Evolutionary conservation across 1,140 invertebrate species (phyloP), one percentile per base, ranked within the genome.

Genomic region (Pseudachorutes palmiensis): DNA sequence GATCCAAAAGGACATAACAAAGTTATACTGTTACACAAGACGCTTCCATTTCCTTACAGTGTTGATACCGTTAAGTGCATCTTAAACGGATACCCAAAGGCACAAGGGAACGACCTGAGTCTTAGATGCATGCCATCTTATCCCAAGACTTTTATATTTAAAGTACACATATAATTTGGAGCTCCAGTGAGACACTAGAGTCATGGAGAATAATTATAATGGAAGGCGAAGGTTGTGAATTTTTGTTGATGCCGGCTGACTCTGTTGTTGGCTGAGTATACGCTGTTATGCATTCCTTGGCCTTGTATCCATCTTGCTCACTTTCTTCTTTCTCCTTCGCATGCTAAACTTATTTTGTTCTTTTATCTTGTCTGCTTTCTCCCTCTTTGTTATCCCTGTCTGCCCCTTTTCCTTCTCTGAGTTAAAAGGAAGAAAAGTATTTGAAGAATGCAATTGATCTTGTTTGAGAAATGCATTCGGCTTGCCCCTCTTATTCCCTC

Each of bases 401-500:
- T 66, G 2, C 28, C 33, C 33, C 55, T 59, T 65, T 65, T 65
- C 63, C 28, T 49, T 29, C 33, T 41, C 63, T 51, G 2, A 64
- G 55, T 30, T 49, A 22, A 31, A n/a, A 33, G 5, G 5, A 33
- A 45, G 58, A 28, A 63, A 70, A 70, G 2, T 62, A 70, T 70
- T 33, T 63, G 61, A 67, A 62, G 69, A 70, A 70, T 70, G 69
- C 69, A 70, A 67, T 70, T 67, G 65, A 70, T 70, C 69, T 70
- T 66, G 59, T 57, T 26, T 55, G 62, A 58, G 64, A 31, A 69
- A 68, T 68, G 67, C 67, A 65, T 63, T 67, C 45, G 5, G 31
- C 45, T 2, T 58, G 2, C 55, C 36, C 55, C 49, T 31, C 49
- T n/a, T n/a, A n/a, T n/a, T n/a, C n/a, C n/a, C n/a, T n/a, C n/a